Base-by-base conservation (phyloP, 2,888 invertebrate species). In the Drosophila conformis region DNA sequence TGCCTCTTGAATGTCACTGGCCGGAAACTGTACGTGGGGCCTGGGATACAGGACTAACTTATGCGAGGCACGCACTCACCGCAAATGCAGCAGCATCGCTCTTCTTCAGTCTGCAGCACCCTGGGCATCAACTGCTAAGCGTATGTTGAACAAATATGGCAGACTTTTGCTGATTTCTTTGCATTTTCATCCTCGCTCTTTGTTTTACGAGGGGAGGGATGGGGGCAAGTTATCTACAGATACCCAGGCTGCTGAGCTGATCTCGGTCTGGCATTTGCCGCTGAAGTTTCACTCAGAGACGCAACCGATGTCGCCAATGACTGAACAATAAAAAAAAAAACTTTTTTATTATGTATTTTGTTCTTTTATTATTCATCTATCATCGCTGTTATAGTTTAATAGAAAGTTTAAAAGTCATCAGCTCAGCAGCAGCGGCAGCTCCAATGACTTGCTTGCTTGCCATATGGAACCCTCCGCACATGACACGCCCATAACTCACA, bases 321-420 rank as follows among this genome's bases (percentile, higher is more conserved):
- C 64, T 78, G 69, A 27, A 29, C 36, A 56, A 40, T 25, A 38
- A 54, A 54, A 36, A 27, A 38, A 56, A 79, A 83, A 88, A 81
- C 70, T 88, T 86, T 86, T 88, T 83, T 86, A 86, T 89, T 89
- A 88, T 89, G 88, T 88, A 89, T 89, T 85, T 86, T 86, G 65
- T 73, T 73, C 82, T 87, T 83, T 87, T 87, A 87, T 89, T 87
- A 87, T 87, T 90, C 87, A 87, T 87, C 90, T 87, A 87, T 87
- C 90, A 87, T 87, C 87, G 89, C 64, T 81, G 82, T 81, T 90
- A 90, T 90, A 87, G 90, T 87, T 87, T 90, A 87, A 87, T 87
- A 87, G 87, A 87, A 87, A 87, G 87, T 87, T 87, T 86, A 90
- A 87, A 87, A 87, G 87, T 87, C 87, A 87, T 90, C 87, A 81